Conservation (phyloP, 2,797 vertebrate species). For the Vipera ursinii region DNA sequence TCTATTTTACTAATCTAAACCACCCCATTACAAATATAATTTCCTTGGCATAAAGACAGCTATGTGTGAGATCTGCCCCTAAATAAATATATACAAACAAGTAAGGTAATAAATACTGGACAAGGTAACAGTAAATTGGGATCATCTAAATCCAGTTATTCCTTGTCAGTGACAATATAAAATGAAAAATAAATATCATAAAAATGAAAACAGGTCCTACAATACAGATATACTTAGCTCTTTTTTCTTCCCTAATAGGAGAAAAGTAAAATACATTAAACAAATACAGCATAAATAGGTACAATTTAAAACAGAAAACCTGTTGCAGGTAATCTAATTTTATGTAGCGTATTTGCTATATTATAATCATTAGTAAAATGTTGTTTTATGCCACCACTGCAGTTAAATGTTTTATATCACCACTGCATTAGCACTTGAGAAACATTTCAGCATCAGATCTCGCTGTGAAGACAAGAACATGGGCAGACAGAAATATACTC, state of each 20-base stretch:
- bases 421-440: background rate
- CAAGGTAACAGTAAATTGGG: background rate
- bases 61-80: background rate
- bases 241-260: accelerated
- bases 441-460: background rate
- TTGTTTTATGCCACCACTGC: background rate
- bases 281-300: background rate
- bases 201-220: background rate
- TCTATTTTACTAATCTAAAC: background rate
- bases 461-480: background rate
- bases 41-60: background rate
- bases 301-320: background rate
- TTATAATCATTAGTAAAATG: background rate
- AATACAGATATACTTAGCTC: background rate
- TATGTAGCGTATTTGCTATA: no score
- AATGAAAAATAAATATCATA: background rate
- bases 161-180: background rate
- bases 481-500: background rate
- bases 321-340: background rate
- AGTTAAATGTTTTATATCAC: background rate
- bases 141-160: background rate
- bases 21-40: background rate
- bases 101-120: background rate
- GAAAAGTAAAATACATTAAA: background rate
- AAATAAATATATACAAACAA: background rate